These are phyloP conservation scores for Apamea sordens DNA, from an alignment of 2,888 invertebrate species.

Conservation along the genomic window DNA sequence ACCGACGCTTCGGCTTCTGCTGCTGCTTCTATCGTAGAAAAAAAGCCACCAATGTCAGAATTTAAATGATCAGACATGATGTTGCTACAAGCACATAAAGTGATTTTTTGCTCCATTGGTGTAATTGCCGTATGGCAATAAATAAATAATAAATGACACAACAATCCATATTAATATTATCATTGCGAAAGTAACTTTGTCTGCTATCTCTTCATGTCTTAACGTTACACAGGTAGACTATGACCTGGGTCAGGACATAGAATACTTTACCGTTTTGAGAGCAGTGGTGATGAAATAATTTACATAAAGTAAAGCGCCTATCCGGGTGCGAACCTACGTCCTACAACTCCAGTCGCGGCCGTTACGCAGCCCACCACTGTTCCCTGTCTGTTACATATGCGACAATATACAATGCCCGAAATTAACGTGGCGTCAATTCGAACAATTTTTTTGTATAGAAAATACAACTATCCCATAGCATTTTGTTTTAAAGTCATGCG, in stretches of 20 bases:
- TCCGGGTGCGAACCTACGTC: too few relatives aligned
- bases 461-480: neutral
- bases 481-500: neutral
- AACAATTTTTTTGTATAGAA: neutral
- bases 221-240: neutral
- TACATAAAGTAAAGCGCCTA: too few relatives aligned
- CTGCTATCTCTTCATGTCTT: neutral
- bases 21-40: constrained; percentile 41
- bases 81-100: too few relatives aligned
- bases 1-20: constrained; percentile 70
- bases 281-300: too few relatives aligned
- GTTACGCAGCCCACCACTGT: too few relatives aligned
- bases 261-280: neutral
- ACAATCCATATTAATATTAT: neutral
- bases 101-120: too few relatives aligned
- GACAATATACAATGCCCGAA: neutral
- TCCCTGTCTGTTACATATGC: neutral
- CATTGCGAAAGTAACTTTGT: neutral
- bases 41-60: neutral
- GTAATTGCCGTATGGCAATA: too few relatives aligned
- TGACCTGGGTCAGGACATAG: neutral
- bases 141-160: too few relatives aligned
- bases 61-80: neutral
- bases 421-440: neutral
- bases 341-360: too few relatives aligned